These are phyloP conservation scores for Serilophus lunatus DNA, from an alignment of 2,113 vertebrate genomes.

Conservation along the genomic window DNA sequence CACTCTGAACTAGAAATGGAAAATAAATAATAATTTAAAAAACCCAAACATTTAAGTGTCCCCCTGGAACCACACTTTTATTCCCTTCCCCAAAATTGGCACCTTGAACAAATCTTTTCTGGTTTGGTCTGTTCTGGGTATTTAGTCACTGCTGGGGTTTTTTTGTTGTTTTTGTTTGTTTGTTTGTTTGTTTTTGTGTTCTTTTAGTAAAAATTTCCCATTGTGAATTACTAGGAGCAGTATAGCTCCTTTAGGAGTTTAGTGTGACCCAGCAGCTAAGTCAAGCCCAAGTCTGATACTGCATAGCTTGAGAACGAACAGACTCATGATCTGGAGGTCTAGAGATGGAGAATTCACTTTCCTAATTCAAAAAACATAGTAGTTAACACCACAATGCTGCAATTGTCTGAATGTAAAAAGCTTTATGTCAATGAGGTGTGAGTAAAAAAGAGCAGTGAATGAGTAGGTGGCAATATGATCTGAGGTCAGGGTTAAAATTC, in stretches of 20 bases:
- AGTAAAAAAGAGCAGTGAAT: neutral
- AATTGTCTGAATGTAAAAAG: neutral
- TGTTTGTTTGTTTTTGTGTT: neutral
- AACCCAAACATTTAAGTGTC: accelerated
- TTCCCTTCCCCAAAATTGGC: neutral
- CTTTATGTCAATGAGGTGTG: neutral
- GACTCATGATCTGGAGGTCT: neutral
- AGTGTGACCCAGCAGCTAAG: neutral
- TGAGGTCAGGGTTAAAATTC: neutral
- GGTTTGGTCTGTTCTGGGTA: neutral
- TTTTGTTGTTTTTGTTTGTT: neutral
- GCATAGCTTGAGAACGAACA: neutral
- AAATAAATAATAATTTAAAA: neutral
- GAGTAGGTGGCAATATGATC: neutral
- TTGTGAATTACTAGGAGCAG: neutral
- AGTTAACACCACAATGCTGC: neutral
- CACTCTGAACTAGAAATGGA: neutral
- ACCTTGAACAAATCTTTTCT: neutral
- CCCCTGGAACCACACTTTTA: neutral
- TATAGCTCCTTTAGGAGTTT: neutral
- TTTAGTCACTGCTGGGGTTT: neutral
- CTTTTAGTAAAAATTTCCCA: neutral
- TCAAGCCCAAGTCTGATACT: neutral
- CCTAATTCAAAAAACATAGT: neutral
- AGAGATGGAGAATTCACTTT: neutral